Conservation (phyloP, 2,113 vertebrate species). For the Sula dactylatra region DNA sequence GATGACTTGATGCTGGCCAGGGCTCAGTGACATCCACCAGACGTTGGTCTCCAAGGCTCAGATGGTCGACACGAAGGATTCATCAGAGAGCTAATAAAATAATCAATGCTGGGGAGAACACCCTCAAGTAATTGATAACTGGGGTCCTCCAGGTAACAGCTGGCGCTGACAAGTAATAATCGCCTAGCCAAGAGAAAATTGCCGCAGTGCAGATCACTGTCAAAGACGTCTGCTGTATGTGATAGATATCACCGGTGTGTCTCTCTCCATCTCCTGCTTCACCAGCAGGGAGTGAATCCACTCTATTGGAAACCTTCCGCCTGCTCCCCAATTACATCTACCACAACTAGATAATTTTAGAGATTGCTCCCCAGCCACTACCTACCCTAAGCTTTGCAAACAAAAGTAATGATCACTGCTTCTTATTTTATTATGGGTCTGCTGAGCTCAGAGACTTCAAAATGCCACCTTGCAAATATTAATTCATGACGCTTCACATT, state of each 20-base stretch:
- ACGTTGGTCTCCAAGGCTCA: background rate
- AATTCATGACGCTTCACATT: background rate
- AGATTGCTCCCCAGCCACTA: slow-evolving; percentile 13
- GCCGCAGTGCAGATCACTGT: background rate
- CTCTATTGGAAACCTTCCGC: background rate
- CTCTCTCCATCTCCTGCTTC: background rate
- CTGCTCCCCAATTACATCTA: background rate
- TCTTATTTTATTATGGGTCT: slow-evolving; percentile 2
- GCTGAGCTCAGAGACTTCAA: slow-evolving; percentile 34
- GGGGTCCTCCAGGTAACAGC: slow-evolving; percentile 25
- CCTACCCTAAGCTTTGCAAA: slow-evolving; percentile 24
- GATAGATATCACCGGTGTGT: background rate
- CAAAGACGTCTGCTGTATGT: slow-evolving; percentile 17
- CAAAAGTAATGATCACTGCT: slow-evolving; percentile 2
- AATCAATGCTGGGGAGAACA: slow-evolving; percentile 1
- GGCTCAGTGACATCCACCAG: background rate
- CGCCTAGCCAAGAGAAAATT: background rate
- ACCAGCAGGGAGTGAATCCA: background rate
- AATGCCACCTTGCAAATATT: slow-evolving; percentile 48
- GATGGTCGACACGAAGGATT: background rate
- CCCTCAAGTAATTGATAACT: slow-evolving; percentile 10
- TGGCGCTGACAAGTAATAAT: slow-evolving; percentile 18
- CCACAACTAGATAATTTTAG: background rate
- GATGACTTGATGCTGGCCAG: background rate
- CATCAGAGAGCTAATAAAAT: slow-evolving; percentile 17